A percentile compares a stretch with the other conserved stretches of the same genome.
These are phyloP conservation scores for Timema podura DNA, from an alignment of 2,888 invertebrate genomes.

Conservation along the genomic window DNA sequence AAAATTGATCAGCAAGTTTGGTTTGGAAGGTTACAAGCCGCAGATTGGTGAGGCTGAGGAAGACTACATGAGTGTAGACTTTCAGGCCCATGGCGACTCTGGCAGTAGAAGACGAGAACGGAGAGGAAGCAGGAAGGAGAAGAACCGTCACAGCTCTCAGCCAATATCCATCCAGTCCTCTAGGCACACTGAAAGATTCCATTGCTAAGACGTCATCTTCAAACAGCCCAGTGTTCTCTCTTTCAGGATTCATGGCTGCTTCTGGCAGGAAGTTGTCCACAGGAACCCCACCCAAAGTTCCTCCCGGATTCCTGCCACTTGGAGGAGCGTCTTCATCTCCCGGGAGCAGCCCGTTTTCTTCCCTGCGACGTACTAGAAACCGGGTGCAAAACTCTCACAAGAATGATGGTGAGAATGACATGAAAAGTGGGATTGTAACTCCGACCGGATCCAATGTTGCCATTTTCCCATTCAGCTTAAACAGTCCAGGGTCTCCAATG, in stretches of 20 bases:
- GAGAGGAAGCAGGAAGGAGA: slow-evolving; percentile 39
- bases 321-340: slow-evolving; percentile 45
- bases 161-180: slow-evolving; percentile 58
- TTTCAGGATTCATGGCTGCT: slow-evolving; percentile 18
- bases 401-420: slow-evolving; percentile 37
- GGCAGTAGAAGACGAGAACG: slow-evolving; percentile 41
- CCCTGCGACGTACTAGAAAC: slow-evolving; percentile 40
- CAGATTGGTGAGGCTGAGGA: slow-evolving; percentile 38
- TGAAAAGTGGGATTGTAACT: slow-evolving; percentile 45
- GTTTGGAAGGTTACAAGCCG: slow-evolving; percentile 42
- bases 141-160: slow-evolving; percentile 52
- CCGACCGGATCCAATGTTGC: slow-evolving; percentile 59
- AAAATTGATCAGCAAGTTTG: slow-evolving; percentile 39
- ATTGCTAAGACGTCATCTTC: slow-evolving; percentile 39
- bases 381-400: too few relatives aligned
- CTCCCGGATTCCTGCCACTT: slow-evolving; percentile 46
- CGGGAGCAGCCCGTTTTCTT: slow-evolving; percentile 48
- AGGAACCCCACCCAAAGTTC: slow-evolving; percentile 46
- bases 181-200: slow-evolving; percentile 29
- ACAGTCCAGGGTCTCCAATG: slow-evolving; percentile 62
- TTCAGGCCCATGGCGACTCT: slow-evolving; percentile 39
- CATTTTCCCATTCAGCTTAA: slow-evolving; percentile 64
- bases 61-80: slow-evolving; percentile 54
- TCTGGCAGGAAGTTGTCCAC: slow-evolving; percentile 43
- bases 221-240: slow-evolving; percentile 34